These are phyloP conservation scores for Drosophila kurseongensis DNA, from an alignment of 1,140 invertebrate genomes.

Conservation along the genomic window DNA sequence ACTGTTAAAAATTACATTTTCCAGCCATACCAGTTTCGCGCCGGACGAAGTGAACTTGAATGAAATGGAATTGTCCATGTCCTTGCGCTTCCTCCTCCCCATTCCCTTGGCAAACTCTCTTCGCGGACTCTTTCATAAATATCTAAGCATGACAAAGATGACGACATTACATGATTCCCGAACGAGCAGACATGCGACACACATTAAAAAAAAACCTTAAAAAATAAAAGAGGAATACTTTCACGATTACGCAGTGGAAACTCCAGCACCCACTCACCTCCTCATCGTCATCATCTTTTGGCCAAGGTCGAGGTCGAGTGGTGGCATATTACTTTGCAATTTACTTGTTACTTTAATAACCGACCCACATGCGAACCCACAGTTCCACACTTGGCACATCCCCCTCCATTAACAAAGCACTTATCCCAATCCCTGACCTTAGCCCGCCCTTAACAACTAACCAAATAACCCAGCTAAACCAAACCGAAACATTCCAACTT, in stretches of 20 bases:
- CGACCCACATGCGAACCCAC: constrained; percentile 42
- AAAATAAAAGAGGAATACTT: constrained; percentile 39
- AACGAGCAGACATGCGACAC: constrained; percentile 10
- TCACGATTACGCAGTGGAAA: constrained; percentile 33
- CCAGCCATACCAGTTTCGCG: constrained; percentile 38
- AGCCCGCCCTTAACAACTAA: constrained; percentile 18
- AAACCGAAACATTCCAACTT: constrained; percentile 5
- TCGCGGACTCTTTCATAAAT: constrained; percentile 57
- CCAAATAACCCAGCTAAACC: constrained; percentile 18
- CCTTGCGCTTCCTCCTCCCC: constrained; percentile 14
- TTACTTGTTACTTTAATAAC: constrained; percentile 60
- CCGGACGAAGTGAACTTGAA: constrained; percentile 28
- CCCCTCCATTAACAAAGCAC: constrained; percentile 7
- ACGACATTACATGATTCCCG: constrained; percentile 38
- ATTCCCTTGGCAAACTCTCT: neutral
- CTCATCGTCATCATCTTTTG: constrained; percentile 24
- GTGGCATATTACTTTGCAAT: constrained; percentile 56
- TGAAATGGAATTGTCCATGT: constrained; percentile 22
- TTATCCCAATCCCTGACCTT: constrained; percentile 35
- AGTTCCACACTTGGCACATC: constrained; percentile 6
- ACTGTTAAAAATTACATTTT: constrained; percentile 35
- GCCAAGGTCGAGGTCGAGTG: constrained; percentile 42
- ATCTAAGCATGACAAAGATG: constrained; percentile 58
- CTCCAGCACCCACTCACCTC: constrained; percentile 6
- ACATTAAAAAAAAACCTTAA: constrained; percentile 4